phyloP scores from a whole-genome alignment of 2,888 invertebrate species.

The Oscheius sp. region DNA sequence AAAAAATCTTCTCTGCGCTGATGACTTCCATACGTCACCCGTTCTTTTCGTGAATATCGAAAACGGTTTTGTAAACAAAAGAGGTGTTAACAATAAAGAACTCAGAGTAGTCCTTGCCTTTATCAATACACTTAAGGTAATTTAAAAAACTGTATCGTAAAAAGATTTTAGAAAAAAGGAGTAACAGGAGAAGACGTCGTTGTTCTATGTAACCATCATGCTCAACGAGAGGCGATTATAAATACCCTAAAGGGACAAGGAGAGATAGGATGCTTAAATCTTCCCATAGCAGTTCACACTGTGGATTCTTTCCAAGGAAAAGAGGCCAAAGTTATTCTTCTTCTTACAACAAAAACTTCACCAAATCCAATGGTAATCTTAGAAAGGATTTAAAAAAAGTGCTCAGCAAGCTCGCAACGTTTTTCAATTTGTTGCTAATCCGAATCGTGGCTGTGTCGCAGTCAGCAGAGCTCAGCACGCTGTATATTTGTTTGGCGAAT shows the following conservation, averaged over 20 bases:
- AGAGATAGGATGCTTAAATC: slow-evolving; percentile 4
- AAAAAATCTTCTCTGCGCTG: background rate
- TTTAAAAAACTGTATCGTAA: too few species aligned
- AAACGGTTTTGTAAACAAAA: background rate
- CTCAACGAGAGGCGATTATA: slow-evolving; percentile 14
- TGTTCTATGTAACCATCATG: slow-evolving; percentile 23
- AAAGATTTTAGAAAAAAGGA: slow-evolving; percentile 6
- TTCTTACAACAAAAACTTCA: slow-evolving; percentile 18
- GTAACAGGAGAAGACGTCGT: slow-evolving; percentile 8
- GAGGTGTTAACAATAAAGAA: slow-evolving; percentile 15
- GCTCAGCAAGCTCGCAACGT: background rate
- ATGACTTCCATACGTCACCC: slow-evolving; percentile 3
- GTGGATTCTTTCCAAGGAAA: slow-evolving; percentile 32
- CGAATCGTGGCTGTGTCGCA: slow-evolving; percentile 20
- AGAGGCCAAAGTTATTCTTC: slow-evolving; percentile 21
- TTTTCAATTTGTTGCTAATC: slow-evolving; percentile 16
- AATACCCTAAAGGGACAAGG: slow-evolving; percentile 4
- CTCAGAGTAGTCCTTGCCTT: background rate
- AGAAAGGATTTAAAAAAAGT: background rate
- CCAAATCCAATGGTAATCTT: background rate
- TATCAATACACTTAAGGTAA: background rate
- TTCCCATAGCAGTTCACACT: slow-evolving; percentile 2
- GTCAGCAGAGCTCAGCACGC: slow-evolving; percentile 22
- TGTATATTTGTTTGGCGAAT: slow-evolving; percentile 25
- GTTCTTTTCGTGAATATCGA: slow-evolving; percentile 19